Percentiles rank a stretch among this genome's conserved stretches.
Evolutionary conservation across 2,888 invertebrate genomes (phyloP).

Genomic region (Campopleginae sp.): DNA sequence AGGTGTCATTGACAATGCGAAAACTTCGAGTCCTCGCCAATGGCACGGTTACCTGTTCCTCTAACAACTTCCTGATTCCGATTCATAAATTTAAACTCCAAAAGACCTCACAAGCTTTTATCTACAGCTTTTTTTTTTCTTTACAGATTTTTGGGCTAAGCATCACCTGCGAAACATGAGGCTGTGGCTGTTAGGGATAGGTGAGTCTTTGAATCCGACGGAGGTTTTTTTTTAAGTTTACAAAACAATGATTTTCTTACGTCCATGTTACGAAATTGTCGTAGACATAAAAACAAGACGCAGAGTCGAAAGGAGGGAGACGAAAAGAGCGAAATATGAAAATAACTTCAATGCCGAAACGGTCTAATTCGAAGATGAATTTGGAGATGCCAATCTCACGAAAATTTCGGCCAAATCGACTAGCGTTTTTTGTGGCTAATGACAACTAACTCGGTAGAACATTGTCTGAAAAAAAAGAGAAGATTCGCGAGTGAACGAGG

Average conservation of each 20-base stretch:
- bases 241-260: background rate
- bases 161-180: conserved; percentile 78
- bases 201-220: conserved; percentile 71
- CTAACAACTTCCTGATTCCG: conserved; percentile 15
- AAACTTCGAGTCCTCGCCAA: conserved; percentile 22
- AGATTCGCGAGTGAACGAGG: conserved; percentile 19
- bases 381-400: background rate
- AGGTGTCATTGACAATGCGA: conserved; percentile 65
- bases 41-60: conserved; percentile 28
- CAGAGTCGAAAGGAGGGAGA: background rate
- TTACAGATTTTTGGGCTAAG: conserved; percentile 72
- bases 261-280: conserved; percentile 28
- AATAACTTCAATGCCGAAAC: background rate
- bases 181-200: conserved; percentile 80
- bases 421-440: conserved; percentile 31
- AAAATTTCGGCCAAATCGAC: conserved; percentile 10
- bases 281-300: background rate
- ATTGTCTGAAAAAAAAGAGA: conserved; percentile 8
- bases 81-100: conserved; percentile 36
- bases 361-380: conserved; percentile 23
- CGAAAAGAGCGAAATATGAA: background rate
- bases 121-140: conserved; percentile 26
- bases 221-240: too few species aligned
- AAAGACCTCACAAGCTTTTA: conserved; percentile 8
- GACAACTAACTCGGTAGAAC: conserved; percentile 31